A percentile compares a stretch with the other conserved stretches of the same genome.
Evolutionary conservation across 2,888 invertebrate species (phyloP).

Genomic region (Epiblema foenella): DNA sequence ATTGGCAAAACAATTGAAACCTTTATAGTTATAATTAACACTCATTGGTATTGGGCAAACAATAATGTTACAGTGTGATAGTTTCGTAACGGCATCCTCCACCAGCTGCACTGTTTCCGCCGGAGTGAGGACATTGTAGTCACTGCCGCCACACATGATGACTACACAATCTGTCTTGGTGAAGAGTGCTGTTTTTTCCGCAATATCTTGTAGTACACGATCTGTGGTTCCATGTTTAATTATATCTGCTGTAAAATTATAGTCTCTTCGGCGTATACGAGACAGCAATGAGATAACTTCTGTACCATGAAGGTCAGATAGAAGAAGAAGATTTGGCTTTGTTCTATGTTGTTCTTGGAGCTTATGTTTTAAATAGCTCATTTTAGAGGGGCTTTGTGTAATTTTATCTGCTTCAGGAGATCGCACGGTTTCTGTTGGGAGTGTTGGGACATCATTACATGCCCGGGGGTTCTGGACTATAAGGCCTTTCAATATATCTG

Average conservation of each 20-base stretch:
- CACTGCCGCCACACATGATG: no score
- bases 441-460: no score
- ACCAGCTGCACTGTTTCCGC: neutral
- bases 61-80: neutral
- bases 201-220: neutral
- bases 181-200: neutral
- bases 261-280: neutral
- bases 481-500: neutral
- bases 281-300: neutral
- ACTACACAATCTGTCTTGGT: neutral
- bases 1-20: neutral
- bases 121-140: neutral
- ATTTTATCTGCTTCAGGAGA: no score
- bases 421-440: neutral
- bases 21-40: neutral
- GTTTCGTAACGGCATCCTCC: neutral
- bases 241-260: neutral
- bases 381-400: no score
- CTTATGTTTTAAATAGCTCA: neutral
- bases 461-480: no score
- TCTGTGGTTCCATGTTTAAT: neutral
- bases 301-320: neutral
- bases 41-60: neutral
- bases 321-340: neutral
- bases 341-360: neutral